These are phyloP conservation scores for Hemicentrotus pulcherrimus DNA, from an alignment of 35 echinoderm and acorn worm genomes.

Conservation along the genomic window DNA sequence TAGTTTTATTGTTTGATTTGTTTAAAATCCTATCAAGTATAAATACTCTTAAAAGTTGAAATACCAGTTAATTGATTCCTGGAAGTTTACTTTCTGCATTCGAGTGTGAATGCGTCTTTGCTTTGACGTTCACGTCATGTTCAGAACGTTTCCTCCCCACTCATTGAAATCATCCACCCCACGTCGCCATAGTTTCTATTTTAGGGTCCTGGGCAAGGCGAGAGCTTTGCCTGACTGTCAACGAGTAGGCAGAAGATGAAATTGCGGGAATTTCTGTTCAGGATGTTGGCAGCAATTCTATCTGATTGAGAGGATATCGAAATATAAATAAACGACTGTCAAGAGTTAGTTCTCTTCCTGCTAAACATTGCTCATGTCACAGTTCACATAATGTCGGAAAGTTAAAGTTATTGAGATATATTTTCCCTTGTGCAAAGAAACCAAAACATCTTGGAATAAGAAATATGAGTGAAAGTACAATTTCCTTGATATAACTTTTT, in stretches of 20 bases:
- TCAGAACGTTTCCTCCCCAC: neutral
- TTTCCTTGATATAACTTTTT: too few relatives aligned
- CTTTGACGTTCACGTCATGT: neutral
- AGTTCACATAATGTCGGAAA: neutral
- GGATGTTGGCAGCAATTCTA: neutral
- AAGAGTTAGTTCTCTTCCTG: neutral
- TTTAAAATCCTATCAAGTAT: too few relatives aligned
- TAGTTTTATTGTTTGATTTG: too few relatives aligned
- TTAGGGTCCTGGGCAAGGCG: neutral
- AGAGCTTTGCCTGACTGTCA: neutral
- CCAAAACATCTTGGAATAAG: too few relatives aligned
- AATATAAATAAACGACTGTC: neutral
- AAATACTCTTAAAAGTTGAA: neutral
- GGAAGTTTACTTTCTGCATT: neutral
- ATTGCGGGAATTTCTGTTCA: neutral
- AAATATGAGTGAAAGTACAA: too few relatives aligned
- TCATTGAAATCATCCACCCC: slow-evolving; percentile 16
- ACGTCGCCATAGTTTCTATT: neutral
- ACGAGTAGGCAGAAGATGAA: neutral
- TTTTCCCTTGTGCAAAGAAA: too few relatives aligned
- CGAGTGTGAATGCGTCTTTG: neutral
- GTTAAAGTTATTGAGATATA: too few relatives aligned
- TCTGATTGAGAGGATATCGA: neutral
- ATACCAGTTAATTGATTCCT: neutral
- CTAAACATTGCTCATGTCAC: neutral